A percentile compares a stretch with the other conserved stretches of the same genome.
Evolutionary conservation across 2,888 invertebrate species (phyloP).

Genomic region (Meiosimyza decipiens): DNA sequence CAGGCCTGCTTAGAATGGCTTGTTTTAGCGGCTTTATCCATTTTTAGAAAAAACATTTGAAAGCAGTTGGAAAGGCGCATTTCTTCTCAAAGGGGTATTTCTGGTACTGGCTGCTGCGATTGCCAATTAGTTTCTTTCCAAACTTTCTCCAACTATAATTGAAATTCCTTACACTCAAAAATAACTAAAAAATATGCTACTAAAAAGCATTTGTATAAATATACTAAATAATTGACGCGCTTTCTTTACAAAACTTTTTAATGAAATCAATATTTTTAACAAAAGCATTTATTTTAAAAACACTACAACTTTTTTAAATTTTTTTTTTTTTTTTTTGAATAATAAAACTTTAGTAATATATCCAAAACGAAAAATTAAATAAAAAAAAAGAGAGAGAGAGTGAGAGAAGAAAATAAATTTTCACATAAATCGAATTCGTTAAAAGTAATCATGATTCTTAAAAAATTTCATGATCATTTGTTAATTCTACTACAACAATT

Average conservation of each 20-base stretch:
- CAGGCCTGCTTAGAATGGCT: too few relatives aligned
- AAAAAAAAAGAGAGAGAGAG: constrained; percentile 50
- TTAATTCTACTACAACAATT: not conserved
- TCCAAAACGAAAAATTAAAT: constrained; percentile 27
- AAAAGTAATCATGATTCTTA: constrained; percentile 18
- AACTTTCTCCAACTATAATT: too few relatives aligned
- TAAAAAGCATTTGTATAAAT: not conserved
- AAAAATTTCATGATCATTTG: constrained; percentile 4
- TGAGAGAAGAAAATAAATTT: constrained; percentile 53
- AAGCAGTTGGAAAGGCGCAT: too few relatives aligned
- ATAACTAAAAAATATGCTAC: not conserved
- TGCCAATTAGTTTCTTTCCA: too few relatives aligned
- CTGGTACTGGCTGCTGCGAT: too few relatives aligned
- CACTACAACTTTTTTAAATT: constrained; percentile 6
- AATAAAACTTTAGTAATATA: constrained; percentile 21
- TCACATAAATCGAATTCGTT: constrained; percentile 32
- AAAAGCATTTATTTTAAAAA: constrained; percentile 11
- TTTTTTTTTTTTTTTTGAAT: constrained; percentile 20
- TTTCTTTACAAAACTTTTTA: constrained; percentile 6
- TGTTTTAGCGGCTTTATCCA: too few relatives aligned
- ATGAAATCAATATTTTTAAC: not conserved
- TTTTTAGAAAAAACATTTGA: too few relatives aligned
- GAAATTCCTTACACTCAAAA: not conserved
- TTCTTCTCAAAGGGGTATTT: too few relatives aligned
- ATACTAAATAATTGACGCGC: not conserved